phyloP scores from a whole-genome alignment of 2,888 invertebrate species.

The Meiosimyza decipiens region DNA sequence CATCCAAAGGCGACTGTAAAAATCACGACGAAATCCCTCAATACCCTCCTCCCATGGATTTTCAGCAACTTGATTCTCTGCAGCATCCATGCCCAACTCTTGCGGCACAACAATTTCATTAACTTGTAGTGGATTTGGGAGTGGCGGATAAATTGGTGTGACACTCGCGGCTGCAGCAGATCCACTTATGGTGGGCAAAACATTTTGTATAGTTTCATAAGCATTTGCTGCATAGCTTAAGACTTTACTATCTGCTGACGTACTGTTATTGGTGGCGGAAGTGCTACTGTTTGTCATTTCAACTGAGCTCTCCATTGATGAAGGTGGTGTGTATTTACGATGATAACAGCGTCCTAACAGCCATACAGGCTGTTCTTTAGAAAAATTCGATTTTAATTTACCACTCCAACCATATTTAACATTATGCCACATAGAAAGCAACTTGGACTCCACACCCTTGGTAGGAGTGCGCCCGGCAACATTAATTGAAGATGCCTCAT shows the following conservation, averaged over 20 bases:
- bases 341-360: slow-evolving; percentile 86
- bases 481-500: slow-evolving; percentile 49
- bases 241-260: background rate
- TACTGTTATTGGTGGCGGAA: slow-evolving; percentile 45
- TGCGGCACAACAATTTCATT: slow-evolving; percentile 65
- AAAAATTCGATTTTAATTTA: slow-evolving; percentile 80
- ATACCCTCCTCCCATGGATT: slow-evolving; percentile 72
- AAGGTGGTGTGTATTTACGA: slow-evolving; percentile 74
- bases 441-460: slow-evolving; percentile 81
- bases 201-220: slow-evolving; percentile 52
- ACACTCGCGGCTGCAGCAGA: slow-evolving; percentile 13
- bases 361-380: slow-evolving; percentile 90
- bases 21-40: slow-evolving; percentile 86
- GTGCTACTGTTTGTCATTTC: slow-evolving; percentile 50
- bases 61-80: slow-evolving; percentile 62
- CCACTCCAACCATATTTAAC: slow-evolving; percentile 90
- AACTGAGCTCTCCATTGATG: slow-evolving; percentile 68
- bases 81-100: slow-evolving; percentile 68
- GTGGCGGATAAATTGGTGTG: slow-evolving; percentile 50
- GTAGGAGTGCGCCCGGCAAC: slow-evolving; percentile 61
- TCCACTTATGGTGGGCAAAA: background rate
- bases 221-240: slow-evolving; percentile 52
- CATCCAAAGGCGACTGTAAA: slow-evolving; percentile 86
- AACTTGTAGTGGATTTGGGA: slow-evolving; percentile 55
- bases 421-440: slow-evolving; percentile 92